These are phyloP conservation scores for Neosilurus hyrtlii DNA, from an alignment of 2,797 vertebrate species.

Conservation along the genomic window DNA sequence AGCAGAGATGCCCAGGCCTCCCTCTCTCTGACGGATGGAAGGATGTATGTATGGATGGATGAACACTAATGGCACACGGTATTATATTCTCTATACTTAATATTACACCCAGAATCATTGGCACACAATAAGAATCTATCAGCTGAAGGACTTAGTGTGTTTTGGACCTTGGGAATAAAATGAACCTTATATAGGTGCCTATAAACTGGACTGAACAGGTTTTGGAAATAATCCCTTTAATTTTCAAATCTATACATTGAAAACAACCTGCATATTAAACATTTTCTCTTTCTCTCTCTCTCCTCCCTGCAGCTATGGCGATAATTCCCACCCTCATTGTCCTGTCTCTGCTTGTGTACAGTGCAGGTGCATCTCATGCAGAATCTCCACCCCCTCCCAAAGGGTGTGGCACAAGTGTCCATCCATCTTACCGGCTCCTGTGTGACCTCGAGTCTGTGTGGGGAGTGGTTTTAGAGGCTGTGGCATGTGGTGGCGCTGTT, in stretches of 20 bases:
- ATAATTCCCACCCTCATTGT: slow-evolving; percentile 70
- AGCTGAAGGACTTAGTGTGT: too few relatives aligned
- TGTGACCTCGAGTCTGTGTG: slow-evolving; percentile 95
- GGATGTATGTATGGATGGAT: too few relatives aligned
- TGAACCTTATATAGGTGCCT: too few relatives aligned
- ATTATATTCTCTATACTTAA: too few relatives aligned
- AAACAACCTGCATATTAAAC: neutral
- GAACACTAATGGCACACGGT: too few relatives aligned
- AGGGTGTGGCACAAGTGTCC: slow-evolving; percentile 85
- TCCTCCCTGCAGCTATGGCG: slow-evolving; percentile 64
- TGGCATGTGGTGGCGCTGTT: slow-evolving; percentile 84
- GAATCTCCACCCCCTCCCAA: slow-evolving; percentile 70
- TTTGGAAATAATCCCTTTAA: too few relatives aligned
- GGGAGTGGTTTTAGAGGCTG: slow-evolving; percentile 92
- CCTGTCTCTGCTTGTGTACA: slow-evolving; percentile 76
- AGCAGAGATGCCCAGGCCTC: too few relatives aligned
- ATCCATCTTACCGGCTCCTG: slow-evolving; percentile 84
- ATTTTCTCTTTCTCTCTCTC: slow-evolving; percentile 10
- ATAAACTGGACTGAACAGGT: too few relatives aligned
- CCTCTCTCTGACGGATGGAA: too few relatives aligned
- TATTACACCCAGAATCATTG: too few relatives aligned
- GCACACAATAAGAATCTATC: too few relatives aligned
- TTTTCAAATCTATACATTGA: neutral
- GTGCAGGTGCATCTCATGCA: slow-evolving; percentile 65
- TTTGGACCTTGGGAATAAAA: too few relatives aligned